phyloP scores from a whole-genome alignment of 2,888 invertebrate genomes.

The Andrena bucephala region DNA sequence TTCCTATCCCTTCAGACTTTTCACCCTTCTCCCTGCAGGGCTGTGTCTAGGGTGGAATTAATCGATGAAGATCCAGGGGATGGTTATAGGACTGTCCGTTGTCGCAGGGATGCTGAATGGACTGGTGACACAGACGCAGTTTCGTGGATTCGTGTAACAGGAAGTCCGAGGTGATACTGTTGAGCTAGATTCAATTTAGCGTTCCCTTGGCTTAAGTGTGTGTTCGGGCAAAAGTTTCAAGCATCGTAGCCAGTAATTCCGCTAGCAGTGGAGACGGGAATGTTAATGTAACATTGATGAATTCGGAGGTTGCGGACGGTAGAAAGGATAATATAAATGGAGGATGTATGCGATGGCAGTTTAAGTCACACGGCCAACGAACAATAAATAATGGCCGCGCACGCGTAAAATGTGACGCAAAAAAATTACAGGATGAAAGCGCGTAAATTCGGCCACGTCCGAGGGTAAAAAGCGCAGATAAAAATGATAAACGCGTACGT shows the following conservation, averaged over 20 bases:
- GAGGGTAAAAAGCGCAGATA: slow-evolving; percentile 26
- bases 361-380: slow-evolving; percentile 25
- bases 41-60: not conserved
- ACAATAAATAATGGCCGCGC: slow-evolving; percentile 38
- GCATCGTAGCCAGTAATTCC: no score
- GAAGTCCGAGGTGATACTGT: no score
- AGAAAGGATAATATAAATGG: not conserved
- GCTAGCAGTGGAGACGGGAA: no score
- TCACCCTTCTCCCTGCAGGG: not conserved
- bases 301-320: no score
- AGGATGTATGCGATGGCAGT: slow-evolving; percentile 17
- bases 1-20: not conserved
- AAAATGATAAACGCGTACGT: slow-evolving; percentile 55
- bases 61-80: slow-evolving; percentile 13
- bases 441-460: slow-evolving; percentile 46
- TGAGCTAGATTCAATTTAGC: no score
- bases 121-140: no score
- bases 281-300: no score
- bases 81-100: not conserved
- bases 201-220: no score
- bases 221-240: no score
- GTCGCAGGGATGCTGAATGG: no score
- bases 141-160: no score
- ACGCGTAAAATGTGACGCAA: slow-evolving; percentile 39
- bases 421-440: slow-evolving; percentile 47